Conservation (phyloP, 1,140 invertebrate species). For the Apis cerana region DNA sequence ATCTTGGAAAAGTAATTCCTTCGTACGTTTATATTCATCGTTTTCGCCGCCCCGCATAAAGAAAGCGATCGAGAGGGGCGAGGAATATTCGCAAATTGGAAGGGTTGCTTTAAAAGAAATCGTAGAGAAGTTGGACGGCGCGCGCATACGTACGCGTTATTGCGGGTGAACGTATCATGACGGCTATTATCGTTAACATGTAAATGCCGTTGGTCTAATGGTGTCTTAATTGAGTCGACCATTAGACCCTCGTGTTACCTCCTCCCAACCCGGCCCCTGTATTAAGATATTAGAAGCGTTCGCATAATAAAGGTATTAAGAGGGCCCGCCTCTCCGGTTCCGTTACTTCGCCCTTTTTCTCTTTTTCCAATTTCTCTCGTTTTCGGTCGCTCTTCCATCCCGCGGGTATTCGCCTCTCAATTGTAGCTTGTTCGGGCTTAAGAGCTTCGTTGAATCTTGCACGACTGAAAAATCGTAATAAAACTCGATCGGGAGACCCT, state of each 20-base stretch:
- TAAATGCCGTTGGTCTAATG: slow-evolving; percentile 73
- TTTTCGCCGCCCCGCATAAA: too few relatives aligned
- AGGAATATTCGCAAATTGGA: too few relatives aligned
- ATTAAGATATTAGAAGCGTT: slow-evolving; percentile 69
- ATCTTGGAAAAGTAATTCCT: too few relatives aligned
- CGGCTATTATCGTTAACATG: slow-evolving; percentile 75
- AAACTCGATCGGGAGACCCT: too few relatives aligned
- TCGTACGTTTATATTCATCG: too few relatives aligned
- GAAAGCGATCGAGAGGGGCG: too few relatives aligned
- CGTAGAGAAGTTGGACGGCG: neutral
- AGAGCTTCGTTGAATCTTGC: too few relatives aligned
- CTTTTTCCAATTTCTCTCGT: neutral
- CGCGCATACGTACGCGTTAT: too few relatives aligned
- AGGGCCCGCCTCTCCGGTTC: neutral
- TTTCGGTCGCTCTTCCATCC: too few relatives aligned
- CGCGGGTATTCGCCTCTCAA: too few relatives aligned
- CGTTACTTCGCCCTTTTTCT: slow-evolving; percentile 10
- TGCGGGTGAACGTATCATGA: slow-evolving; percentile 70
- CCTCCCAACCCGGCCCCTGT: slow-evolving; percentile 19
- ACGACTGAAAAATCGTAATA: too few relatives aligned
- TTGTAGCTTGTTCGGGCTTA: too few relatives aligned
- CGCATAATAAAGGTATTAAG: slow-evolving; percentile 65
- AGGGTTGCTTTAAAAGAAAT: neutral
- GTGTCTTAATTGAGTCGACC: slow-evolving; percentile 74
- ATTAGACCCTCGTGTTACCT: slow-evolving; percentile 69